phyloP scores from a whole-genome alignment of 2,113 vertebrate genomes.

The Pygoscelis antarcticus region DNA sequence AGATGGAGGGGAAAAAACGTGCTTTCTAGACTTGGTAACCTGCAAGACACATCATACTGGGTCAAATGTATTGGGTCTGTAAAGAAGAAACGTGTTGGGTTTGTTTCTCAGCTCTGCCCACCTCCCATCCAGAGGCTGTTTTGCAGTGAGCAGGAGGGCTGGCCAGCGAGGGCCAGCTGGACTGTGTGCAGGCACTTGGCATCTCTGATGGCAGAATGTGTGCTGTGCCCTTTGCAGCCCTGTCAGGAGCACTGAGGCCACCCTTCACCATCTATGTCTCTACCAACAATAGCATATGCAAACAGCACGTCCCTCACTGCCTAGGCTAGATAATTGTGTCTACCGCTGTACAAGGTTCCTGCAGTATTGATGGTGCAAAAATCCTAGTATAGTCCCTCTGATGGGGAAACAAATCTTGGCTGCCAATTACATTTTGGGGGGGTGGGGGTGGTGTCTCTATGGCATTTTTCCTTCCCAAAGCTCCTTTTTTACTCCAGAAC shows the following conservation, averaged over 20 bases:
- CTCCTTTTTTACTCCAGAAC: not conserved
- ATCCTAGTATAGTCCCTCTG: not conserved
- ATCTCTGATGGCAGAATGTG: not conserved
- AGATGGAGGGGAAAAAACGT: no score
- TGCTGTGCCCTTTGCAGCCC: not conserved
- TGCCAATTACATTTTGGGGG: not conserved
- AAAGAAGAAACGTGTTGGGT: accelerated
- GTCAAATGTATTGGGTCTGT: not conserved
- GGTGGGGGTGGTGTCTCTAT: no score
- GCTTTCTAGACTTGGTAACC: not conserved
- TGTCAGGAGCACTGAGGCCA: not conserved
- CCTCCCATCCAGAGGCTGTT: not conserved
- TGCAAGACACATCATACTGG: not conserved
- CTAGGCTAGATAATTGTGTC: not conserved
- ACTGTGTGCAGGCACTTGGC: not conserved
- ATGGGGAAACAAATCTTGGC: not conserved
- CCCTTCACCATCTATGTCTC: not conserved
- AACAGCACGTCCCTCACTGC: not conserved
- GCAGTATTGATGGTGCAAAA: not conserved
- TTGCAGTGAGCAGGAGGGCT: not conserved
- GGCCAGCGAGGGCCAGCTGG: not conserved
- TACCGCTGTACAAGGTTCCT: not conserved
- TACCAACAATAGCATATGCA: not conserved
- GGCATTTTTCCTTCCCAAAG: not conserved
- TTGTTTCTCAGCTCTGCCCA: not conserved